These are phyloP conservation scores for Orientallactaga sibirica DNA, from an alignment of 2,797 vertebrate genomes.

Conservation along the genomic window DNA sequence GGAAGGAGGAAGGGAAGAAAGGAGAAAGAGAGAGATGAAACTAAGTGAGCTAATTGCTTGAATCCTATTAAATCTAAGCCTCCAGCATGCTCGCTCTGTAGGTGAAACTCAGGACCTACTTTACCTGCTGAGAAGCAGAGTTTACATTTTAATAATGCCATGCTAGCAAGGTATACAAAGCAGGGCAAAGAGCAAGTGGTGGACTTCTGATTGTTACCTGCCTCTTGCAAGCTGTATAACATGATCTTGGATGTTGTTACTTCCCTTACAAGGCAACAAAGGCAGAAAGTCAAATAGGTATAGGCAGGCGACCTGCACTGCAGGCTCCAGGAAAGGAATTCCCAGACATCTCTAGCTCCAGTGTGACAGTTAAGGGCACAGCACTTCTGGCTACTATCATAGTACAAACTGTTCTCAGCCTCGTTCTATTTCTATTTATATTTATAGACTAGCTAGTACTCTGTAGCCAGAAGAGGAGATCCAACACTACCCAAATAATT, in stretches of 20 bases:
- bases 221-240: neutral
- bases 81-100: neutral
- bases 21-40: neutral
- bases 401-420: neutral
- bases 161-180: constrained; percentile 57
- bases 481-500: constrained; percentile 53
- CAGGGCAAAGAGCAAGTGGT: neutral
- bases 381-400: constrained; percentile 5
- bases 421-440: constrained; percentile 30
- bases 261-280: constrained; percentile 12
- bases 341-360: neutral
- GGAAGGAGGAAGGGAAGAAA: too few relatives aligned
- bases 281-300: neutral
- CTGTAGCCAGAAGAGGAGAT: constrained; percentile 52
- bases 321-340: neutral
- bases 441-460: constrained; percentile 38
- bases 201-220: constrained; percentile 31
- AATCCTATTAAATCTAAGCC: neutral
- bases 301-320: neutral
- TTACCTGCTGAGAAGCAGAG: constrained; percentile 38
- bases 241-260: constrained; percentile 22
- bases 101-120: constrained; percentile 20
- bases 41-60: neutral
- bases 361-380: neutral
- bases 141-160: constrained; percentile 62